A percentile compares a stretch with the other conserved stretches of the same genome.
Conservation (phyloP, 2,797 vertebrate genomes). For the Meriones psammophilus region DNA sequence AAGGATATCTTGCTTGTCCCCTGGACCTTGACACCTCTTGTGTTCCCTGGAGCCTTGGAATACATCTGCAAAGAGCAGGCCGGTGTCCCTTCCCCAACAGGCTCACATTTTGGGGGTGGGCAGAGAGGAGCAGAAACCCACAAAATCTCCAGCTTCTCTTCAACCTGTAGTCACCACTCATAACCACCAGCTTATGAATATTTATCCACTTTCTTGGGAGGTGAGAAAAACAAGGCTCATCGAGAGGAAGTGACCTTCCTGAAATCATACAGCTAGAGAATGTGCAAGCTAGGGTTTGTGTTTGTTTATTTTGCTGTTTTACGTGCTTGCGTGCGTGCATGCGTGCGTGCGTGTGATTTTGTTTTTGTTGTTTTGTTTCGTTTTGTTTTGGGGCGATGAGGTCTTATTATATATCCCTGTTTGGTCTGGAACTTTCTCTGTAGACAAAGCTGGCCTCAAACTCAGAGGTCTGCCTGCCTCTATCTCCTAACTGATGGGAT, state of each 20-base stretch:
- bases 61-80: neutral
- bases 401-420: neutral
- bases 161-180: neutral
- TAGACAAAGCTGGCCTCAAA: neutral
- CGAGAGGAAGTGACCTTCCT: neutral
- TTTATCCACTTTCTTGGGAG: neutral
- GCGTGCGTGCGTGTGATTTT: neutral
- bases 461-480: neutral
- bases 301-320: neutral
- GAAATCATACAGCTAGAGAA: neutral
- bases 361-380: neutral
- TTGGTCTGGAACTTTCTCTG: neutral
- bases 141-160: neutral
- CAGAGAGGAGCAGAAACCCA: neutral
- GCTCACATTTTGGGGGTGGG: neutral
- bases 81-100: neutral
- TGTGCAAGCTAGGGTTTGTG: neutral
- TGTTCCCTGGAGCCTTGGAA: neutral
- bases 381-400: neutral
- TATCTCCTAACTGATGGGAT: neutral
- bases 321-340: too few relatives aligned
- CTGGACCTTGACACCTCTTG: neutral
- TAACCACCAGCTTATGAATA: neutral
- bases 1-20: accelerated
- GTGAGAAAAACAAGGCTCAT: neutral